Evolutionary conservation across 1,140 invertebrate species (phyloP), one percentile per base, ranked within the genome.

Genomic region (Brachionus angularis): DNA sequence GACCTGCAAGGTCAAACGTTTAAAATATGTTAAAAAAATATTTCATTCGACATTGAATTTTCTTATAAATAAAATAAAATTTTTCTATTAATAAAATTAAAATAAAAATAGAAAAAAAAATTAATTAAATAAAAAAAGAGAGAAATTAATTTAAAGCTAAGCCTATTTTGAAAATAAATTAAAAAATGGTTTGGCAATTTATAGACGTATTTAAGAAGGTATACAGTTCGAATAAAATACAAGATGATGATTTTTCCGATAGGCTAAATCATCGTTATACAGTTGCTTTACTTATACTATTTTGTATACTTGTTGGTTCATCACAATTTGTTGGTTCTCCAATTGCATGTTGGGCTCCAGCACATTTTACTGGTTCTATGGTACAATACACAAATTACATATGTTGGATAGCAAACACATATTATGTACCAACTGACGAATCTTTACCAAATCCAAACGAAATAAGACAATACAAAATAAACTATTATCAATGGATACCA

Each of bases 291-390:
- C 89, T 89, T 8, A 79, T 93, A 31, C 82, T 95, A 69, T 85
- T 94, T 74, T 87, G 88, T 31, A 91, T 89, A 78, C 91, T 90
- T 29, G 78, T 95, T 64, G 87, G 94, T 67, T 93, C 92, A 1
- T 89, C 87, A 21, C 91, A 95, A 81, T 95, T 88, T 79, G 91
- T 94, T 3, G 93, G 93, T 8, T 87, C 90, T 74, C 92, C 93
- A 10, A 96, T 96, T 73, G 87, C 89, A 73, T 96, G 93, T 58
- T 77, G 75, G 75, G 58, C 67, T 10, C 76, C 77, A 7, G 74
- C 74, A 2, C 71, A 76, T 36, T 77, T 77, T 46, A 70, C 72
- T 5, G 74, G 72, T 8, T 33, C 72, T 3, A 72, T 75, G 53
- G 72, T 75, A 34, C 75, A 74, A 4, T 81, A 80, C 70, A 77